Evolutionary conservation across 2,888 invertebrate genomes (phyloP).

Genomic region (Campopleginae sp.): DNA sequence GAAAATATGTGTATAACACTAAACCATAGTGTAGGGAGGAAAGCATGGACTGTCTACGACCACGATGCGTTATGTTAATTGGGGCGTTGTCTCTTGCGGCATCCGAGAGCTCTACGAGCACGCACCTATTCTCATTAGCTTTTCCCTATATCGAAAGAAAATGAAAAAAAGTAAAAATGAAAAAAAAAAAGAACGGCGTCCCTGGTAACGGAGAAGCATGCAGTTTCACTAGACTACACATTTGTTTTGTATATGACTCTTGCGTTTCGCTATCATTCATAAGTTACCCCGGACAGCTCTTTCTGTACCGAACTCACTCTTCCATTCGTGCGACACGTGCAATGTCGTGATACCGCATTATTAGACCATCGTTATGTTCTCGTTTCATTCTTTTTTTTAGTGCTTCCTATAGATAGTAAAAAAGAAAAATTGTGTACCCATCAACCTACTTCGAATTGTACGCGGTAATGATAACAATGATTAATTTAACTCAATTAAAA

Average conservation of each 20-base stretch:
- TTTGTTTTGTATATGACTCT: conserved; percentile 75
- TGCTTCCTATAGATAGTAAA: conserved; percentile 22
- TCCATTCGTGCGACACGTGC: conserved; percentile 72
- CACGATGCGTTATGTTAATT: conserved; percentile 84
- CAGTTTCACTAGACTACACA: conserved; percentile 72
- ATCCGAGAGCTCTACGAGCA: conserved; percentile 71
- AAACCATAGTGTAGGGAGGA: background rate
- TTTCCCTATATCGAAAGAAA: conserved; percentile 71
- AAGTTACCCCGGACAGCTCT: conserved; percentile 67
- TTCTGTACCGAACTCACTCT: conserved; percentile 49
- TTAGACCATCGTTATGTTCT: conserved; percentile 71
- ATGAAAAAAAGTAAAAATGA: conserved; percentile 20
- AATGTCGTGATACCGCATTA: conserved; percentile 75
- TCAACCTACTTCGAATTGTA: conserved; percentile 31
- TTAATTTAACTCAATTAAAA: conserved; percentile 37
- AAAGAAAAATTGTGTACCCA: conserved; percentile 24
- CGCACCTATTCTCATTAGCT: conserved; percentile 83
- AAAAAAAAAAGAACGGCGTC: background rate
- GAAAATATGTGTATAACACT: conserved; percentile 49
- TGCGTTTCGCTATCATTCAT: conserved; percentile 74
- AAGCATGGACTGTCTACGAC: conserved; percentile 38
- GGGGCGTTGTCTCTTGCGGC: conserved; percentile 83
- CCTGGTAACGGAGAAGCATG: conserved; percentile 37
- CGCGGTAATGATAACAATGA: conserved; percentile 37
- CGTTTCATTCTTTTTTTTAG: conserved; percentile 33